These are phyloP conservation scores for Theretra japonica DNA, from an alignment of 2,888 invertebrate genomes.

Conservation along the genomic window DNA sequence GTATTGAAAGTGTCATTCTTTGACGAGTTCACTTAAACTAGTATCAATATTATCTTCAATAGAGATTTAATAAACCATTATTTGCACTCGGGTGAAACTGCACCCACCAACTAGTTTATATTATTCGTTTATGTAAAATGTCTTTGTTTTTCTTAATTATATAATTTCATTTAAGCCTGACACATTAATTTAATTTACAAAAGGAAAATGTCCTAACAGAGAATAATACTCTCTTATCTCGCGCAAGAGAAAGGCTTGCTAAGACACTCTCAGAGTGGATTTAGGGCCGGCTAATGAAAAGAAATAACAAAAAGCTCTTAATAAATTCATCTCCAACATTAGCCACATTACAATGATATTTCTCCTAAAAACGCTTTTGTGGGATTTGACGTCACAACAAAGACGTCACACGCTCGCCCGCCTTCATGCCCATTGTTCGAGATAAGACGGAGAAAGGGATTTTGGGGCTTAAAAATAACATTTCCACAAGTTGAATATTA, in stretches of 20 bases:
- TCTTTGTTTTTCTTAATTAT: no score
- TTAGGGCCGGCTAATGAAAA: slow-evolving; percentile 15
- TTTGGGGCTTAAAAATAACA: slow-evolving; percentile 21
- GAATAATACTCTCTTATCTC: background rate
- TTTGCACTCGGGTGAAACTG: no score
- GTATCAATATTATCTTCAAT: no score
- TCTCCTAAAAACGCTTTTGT: slow-evolving; percentile 14
- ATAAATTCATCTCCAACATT: slow-evolving; percentile 21
- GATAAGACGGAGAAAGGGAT: slow-evolving; percentile 17
- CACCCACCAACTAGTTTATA: no score
- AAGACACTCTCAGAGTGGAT: background rate
- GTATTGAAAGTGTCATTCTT: no score
- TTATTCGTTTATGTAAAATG: no score
- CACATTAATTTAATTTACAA: background rate
- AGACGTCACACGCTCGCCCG: slow-evolving; percentile 36
- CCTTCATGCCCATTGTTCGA: slow-evolving; percentile 15
- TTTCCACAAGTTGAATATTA: slow-evolving; percentile 22
- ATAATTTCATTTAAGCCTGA: background rate
- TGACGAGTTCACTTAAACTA: no score
- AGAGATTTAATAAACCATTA: no score
- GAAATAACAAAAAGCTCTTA: slow-evolving; percentile 15
- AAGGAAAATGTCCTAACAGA: background rate
- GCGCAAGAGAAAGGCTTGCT: background rate
- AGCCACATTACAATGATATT: slow-evolving; percentile 17
- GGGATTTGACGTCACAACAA: slow-evolving; percentile 39